phyloP scores from a whole-genome alignment of 2,888 invertebrate genomes.

The Ceraclea dissimilis region DNA sequence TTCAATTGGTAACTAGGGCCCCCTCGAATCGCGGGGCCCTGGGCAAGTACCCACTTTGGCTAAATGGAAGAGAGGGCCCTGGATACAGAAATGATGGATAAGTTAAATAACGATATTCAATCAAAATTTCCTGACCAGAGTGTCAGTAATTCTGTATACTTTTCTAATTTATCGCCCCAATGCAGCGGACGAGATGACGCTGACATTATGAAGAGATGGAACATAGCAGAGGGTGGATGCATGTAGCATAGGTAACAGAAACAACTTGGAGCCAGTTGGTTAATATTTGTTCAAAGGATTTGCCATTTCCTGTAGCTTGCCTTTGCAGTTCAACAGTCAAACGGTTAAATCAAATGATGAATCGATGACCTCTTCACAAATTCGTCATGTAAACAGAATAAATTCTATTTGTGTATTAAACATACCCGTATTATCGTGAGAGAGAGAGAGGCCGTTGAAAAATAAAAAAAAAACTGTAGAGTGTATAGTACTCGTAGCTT shows the following conservation, averaged over 20 bases:
- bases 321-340: constrained; percentile 26
- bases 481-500: too few species aligned
- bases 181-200: neutral
- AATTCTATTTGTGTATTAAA: too few species aligned
- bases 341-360: constrained; percentile 22
- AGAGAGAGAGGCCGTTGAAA: too few species aligned
- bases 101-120: too few species aligned
- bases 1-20: too few species aligned
- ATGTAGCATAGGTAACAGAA: neutral
- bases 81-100: too few species aligned
- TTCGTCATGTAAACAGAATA: too few species aligned
- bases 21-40: too few species aligned
- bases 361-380: neutral
- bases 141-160: constrained; percentile 19
- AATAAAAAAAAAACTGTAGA: too few species aligned
- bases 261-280: neutral
- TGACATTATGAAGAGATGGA: neutral
- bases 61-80: too few species aligned
- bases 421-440: too few species aligned
- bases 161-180: constrained; percentile 16
- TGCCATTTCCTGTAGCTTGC: constrained; percentile 24
- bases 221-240: neutral
- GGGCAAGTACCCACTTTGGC: too few species aligned
- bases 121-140: constrained; percentile 15
- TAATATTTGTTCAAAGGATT: constrained; percentile 25